Evolutionary conservation across 2,888 invertebrate species (phyloP), one percentile per base, ranked within the genome.

Genomic region (Drosophila rubida): DNA sequence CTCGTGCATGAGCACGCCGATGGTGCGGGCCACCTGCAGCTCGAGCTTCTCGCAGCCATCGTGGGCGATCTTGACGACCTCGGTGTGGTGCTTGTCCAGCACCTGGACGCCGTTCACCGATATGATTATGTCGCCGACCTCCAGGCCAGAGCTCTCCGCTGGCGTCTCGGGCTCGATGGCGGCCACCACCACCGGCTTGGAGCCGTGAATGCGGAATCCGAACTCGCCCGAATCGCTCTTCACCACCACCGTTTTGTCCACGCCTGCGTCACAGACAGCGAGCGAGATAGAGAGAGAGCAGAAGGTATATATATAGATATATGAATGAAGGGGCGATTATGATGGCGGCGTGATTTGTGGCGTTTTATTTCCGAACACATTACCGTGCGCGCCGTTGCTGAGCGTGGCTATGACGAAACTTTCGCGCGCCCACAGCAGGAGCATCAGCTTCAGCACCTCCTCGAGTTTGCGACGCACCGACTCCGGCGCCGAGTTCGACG

Each of bases 141-240:
- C 97, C 54, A 98, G 93, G 0, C 98, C 98, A 4, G 97, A 97
- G 58, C 94, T 95, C 92, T 98, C 98, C 0, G 98, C 98, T 0
- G 98, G 97, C 0, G 98, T 98, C 78, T 97, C 97, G 32, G 96
- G 96, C 92, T 98, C 98, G 78, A 98, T 97, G 16, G 97, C 97
- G 3, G 98, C 98, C 25, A 98, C 97, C 11, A 98, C 97, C n/a
- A 98, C 98, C 0, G 98, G 98, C 88, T 97, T 96, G 63, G 97
- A 97, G 23, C 98, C 98, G 86, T 98, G 97, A 89, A 99, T 98
- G 68, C 98, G 95, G 92, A 99, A 98, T 11, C 98, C 98, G 90
- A 98, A 98, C 90, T 98, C 98, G 35, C 97, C 97, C 22, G 95
- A 95, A 80, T 96, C 96, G 53, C 96, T 95, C 75, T 95, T 95